A percentile compares a stretch with the other conserved stretches of the same genome.
Conservation (phyloP, 2,797 vertebrate genomes). For the Enteromius treurensis region DNA sequence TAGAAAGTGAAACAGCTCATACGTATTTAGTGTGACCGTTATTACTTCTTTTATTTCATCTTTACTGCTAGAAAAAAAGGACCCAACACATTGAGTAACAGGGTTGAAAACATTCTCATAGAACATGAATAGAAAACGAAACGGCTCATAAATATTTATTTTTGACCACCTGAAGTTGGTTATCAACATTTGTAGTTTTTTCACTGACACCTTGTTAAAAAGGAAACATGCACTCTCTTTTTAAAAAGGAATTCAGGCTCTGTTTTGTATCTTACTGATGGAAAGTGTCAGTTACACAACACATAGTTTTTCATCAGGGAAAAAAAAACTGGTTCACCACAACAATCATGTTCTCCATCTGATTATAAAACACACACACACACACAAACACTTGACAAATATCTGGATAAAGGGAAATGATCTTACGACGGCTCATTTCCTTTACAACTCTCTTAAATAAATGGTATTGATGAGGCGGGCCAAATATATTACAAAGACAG, state of each 20-base stretch:
- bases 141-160: background rate
- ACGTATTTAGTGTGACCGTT: too few species aligned
- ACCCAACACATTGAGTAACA: too few species aligned
- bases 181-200: background rate
- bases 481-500: slow-evolving; percentile 75
- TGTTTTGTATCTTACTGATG: background rate
- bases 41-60: too few species aligned
- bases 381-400: slow-evolving; percentile 48
- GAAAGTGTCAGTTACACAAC: slow-evolving; percentile 4
- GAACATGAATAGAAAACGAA: too few species aligned
- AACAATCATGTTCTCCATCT: slow-evolving; percentile 12
- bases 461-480: slow-evolving; percentile 74
- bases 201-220: background rate
- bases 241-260: background rate
- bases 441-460: slow-evolving; percentile 70
- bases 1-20: too few species aligned
- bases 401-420: slow-evolving; percentile 69
- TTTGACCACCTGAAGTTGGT: background rate
- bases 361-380: slow-evolving; percentile 41
- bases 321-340: background rate
- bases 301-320: background rate
- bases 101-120: too few species aligned
- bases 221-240: background rate
- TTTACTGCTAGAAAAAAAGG: too few species aligned
- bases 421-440: slow-evolving; percentile 76